Conservation (phyloP, 2,113 vertebrate species). For the Xenotilapia longispinis region DNA sequence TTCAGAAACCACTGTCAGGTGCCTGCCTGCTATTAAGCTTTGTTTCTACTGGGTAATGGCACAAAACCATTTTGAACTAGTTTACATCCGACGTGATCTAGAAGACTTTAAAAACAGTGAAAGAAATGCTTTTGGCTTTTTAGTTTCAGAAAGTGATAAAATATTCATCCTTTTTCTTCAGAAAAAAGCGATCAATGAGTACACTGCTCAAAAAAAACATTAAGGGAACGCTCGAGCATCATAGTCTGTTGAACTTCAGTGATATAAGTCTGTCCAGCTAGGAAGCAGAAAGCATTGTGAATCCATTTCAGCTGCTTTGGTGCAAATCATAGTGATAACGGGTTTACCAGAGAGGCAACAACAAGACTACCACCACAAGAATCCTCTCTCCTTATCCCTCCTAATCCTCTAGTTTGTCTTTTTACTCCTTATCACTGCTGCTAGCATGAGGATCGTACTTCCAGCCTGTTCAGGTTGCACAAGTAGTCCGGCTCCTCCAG, state of each 20-base stretch:
- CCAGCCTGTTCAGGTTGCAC: not conserved
- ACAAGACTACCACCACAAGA: not conserved
- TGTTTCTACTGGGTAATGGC: not conserved
- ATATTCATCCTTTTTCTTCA: not conserved
- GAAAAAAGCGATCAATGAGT: not conserved
- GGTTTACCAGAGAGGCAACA: not conserved
- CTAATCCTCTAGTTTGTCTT: not conserved
- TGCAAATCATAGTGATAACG: not conserved
- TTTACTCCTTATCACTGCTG: not conserved
- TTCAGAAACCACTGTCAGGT: not conserved
- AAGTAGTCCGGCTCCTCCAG: not conserved
- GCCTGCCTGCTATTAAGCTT: not conserved
- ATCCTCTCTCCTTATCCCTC: not conserved
- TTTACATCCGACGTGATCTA: not conserved
- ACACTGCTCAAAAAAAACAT: not conserved
- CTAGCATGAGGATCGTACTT: not conserved
- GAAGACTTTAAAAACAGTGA: not conserved
- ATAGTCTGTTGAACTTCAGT: not conserved
- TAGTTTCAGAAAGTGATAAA: not conserved
- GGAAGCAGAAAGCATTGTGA: not conserved
- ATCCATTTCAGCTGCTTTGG: not conserved
- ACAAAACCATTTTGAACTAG: not conserved
- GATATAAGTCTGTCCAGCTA: not conserved
- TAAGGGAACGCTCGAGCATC: not conserved
- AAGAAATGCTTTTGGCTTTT: not conserved